Percentiles rank a stretch among this genome's conserved stretches.
Evolutionary conservation across 1,140 invertebrate species (phyloP).

Genomic region (Panagrolaimus sp.): DNA sequence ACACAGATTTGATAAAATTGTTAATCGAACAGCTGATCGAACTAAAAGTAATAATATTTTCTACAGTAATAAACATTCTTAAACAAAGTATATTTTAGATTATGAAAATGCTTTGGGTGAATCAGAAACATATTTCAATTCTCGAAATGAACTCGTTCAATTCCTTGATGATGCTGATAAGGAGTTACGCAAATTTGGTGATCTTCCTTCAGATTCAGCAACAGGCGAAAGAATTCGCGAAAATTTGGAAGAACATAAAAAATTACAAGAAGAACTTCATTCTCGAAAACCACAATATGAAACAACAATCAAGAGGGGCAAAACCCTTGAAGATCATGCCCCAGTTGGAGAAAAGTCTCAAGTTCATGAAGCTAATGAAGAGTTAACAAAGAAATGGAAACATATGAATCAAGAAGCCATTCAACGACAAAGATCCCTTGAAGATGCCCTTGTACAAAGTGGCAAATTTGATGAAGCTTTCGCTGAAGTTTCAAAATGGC

Average conservation of each 20-base stretch:
- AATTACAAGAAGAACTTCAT: constrained; percentile 83
- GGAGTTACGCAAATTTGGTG: not conserved
- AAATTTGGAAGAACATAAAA: constrained; percentile 81
- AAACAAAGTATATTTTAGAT: constrained; percentile 62
- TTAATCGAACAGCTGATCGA: constrained; percentile 40
- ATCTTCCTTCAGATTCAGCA: constrained; percentile 59
- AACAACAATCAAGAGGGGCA: constrained; percentile 78
- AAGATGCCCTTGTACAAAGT: constrained; percentile 65
- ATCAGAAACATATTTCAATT: constrained; percentile 67
- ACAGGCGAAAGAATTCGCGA: constrained; percentile 86
- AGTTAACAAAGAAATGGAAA: constrained; percentile 76
- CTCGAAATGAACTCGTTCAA: constrained; percentile 61
- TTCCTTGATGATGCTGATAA: constrained; percentile 10
- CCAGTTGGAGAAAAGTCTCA: constrained; percentile 71
- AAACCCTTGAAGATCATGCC: constrained; percentile 83
- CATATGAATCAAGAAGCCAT: constrained; percentile 87
- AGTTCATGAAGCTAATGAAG: not conserved
- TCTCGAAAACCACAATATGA: constrained; percentile 80
- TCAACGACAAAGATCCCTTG: constrained; percentile 71
- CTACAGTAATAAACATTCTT: no score
- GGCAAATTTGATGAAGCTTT: constrained; percentile 87
- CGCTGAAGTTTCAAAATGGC: constrained; percentile 86
- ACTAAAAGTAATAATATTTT: constrained; percentile 16
- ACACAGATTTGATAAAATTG: constrained; percentile 89
- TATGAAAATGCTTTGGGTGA: constrained; percentile 91